Evolutionary conservation across 2,113 vertebrate genomes (phyloP), one percentile per base, ranked within the genome.

Genomic region (Gnathochromis pfefferi): DNA sequence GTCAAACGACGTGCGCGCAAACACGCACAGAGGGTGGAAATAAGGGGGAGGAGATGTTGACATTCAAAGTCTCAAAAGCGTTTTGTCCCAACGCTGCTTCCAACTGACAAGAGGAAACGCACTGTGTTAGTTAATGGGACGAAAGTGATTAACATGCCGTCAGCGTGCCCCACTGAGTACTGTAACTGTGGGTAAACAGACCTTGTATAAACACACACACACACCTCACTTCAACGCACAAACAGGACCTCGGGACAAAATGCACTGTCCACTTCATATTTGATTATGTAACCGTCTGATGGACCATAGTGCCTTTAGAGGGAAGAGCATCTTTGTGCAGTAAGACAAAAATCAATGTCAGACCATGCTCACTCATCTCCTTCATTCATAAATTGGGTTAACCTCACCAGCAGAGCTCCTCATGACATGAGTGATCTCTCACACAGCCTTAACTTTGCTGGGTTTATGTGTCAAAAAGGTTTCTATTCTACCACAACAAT

Each of bases 31-130:
- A 70, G 82, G 13, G 45, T 17, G 54, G 55, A 80, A 65, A 80
- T 54, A 60, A 84, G 79, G 84, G 75, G 82, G 85, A 85, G 83
- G 81, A 86, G 81, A 51, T 92, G 92, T 90, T 94, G 89, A 93
- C 90, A 81, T 93, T 92, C 90, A 91, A 92, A 93, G 49, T 14
- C 82, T 88, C 63, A 88, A 90, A 93, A 81, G 88, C 84, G 65
- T 83, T 92, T 93, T 91, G 88, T 89, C 81, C 85, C 26, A 55
- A 49, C 16, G 31, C 47, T 55, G 82, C 82, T 82, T 28, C 89
- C 84, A 55, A 78, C 88, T 87, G 90, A 85, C 82, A 38, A 35
- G 88, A 89, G 91, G 85, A 90, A 90, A 89, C 70, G 5, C 81
- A 68, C 54, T 23, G n/a, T 5, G 58, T 82, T 82, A 87, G 58